Conservation (phyloP, 2,888 invertebrate species). For the Pyrgus malvae region DNA sequence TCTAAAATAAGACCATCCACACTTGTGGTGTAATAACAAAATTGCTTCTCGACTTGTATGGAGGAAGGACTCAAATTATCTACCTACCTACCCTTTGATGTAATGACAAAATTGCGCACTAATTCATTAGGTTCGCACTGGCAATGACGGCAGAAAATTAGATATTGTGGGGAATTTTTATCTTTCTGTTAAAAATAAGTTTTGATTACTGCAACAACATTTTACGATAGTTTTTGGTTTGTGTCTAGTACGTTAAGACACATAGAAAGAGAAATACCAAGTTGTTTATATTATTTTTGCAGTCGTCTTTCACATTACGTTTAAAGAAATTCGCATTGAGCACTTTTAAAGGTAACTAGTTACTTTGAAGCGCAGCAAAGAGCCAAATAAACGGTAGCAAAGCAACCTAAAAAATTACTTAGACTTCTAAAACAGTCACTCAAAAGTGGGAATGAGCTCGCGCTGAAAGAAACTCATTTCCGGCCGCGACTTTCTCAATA, state of each 20-base stretch:
- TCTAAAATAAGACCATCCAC: constrained; percentile 28
- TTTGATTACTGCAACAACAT: too few species aligned
- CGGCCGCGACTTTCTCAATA: constrained; percentile 74
- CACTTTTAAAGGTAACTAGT: constrained; percentile 14
- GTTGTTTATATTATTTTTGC: background rate
- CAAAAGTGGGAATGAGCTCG: constrained; percentile 61
- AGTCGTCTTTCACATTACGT: constrained; percentile 14
- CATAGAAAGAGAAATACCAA: too few species aligned
- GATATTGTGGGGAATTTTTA: too few species aligned
- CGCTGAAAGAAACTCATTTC: constrained; percentile 78
- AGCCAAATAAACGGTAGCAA: constrained; percentile 36
- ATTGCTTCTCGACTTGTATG: constrained; percentile 33
- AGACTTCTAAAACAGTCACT: constrained; percentile 66
- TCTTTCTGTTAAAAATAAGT: too few species aligned
- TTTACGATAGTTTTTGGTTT: too few species aligned
- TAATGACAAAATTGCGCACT: constrained; percentile 51
- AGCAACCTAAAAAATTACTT: constrained; percentile 51
- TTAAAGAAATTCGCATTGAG: constrained; percentile 10
- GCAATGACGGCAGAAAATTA: too few species aligned
- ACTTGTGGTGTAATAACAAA: constrained; percentile 32
- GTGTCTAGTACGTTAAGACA: too few species aligned
- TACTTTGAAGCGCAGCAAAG: constrained; percentile 24
- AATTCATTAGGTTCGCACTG: constrained; percentile 33
- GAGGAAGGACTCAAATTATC: constrained; percentile 43
- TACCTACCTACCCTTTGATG: constrained; percentile 35